Evolutionary conservation across 2,888 invertebrate species (phyloP), one percentile per base, ranked within the genome.

Genomic region (Schizaphis graminum): DNA sequence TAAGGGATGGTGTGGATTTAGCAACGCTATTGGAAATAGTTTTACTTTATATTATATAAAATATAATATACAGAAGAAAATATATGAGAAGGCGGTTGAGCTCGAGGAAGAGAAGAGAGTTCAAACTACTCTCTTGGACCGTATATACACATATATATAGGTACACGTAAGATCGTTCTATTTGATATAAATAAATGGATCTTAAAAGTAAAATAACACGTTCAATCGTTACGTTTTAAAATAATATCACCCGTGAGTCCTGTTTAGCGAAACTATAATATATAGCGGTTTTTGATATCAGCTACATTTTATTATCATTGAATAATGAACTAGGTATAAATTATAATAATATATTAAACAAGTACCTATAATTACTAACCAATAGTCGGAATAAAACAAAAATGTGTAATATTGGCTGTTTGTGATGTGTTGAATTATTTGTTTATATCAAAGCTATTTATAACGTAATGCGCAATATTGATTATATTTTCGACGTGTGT

Each of bases 171-270:
- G 86, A 61, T 49, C 57, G 3, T 57, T 91, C 24, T 92, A 35
- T 86, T 86, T 56, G 85, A 86, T 86, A 92, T 57, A 84, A 61
- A 77, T 35, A 86, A 61, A 86, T 8, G 57, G 86, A 47, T 87
- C n/a, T 85, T 49, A n/a, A 61, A 86, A 92, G 61, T 57, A 87
- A 92, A 86, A 86, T 87, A 61, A 49, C 86, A 41, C 16, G 92
- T 87, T 67, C 35, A 86, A 86, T 49, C 61, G 86, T 92, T 92
- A 87, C n/a, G 61, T 61, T 86, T 87, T 87, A 87, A 87, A 92
- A 61, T 87, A 49, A 92, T 61, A 49, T 67, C 47, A 49, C 92
- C 61, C 91, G 35, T 0, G 57, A 47, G 86, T 91, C 44, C 85
- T 44, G 85, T 91, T 41, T 44, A 28, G 47, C 77, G 77, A 21